A percentile compares a stretch with the other conserved stretches of the same genome.
These are phyloP conservation scores for Zaprionus obscuricornis DNA, from an alignment of 2,888 invertebrate species.

Conservation along the genomic window DNA sequence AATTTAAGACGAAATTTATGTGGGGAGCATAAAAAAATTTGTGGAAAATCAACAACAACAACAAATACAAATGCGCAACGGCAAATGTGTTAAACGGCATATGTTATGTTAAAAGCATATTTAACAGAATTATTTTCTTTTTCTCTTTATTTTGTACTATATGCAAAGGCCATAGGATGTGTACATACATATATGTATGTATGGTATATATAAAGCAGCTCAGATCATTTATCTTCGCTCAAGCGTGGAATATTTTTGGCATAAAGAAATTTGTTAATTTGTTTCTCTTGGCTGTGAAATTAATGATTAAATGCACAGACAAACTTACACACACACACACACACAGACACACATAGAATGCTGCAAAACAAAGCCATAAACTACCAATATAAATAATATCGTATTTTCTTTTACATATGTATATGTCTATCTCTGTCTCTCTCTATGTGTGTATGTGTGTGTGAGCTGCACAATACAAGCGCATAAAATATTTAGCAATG, in stretches of 20 bases:
- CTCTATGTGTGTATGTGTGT: constrained; percentile 39
- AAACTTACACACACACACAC: constrained; percentile 1
- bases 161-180: background rate
- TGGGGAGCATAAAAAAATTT: constrained; percentile 28
- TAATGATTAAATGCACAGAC: constrained; percentile 52
- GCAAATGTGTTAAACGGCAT: constrained; percentile 81
- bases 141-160: constrained; percentile 10
- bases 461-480: constrained; percentile 61
- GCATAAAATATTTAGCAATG: constrained; percentile 82
- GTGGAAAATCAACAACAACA: constrained; percentile 15
- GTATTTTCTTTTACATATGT: constrained; percentile 12
- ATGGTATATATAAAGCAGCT: constrained; percentile 20
- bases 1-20: constrained; percentile 79
- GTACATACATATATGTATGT: too few species aligned
- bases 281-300: constrained; percentile 56
- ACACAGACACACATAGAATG: constrained; percentile 7
- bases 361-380: constrained; percentile 60
- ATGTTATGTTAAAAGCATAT: constrained; percentile 69
- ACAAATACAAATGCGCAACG: constrained; percentile 34
- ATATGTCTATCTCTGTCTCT: constrained; percentile 16
- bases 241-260: constrained; percentile 74
- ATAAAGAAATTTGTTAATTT: constrained; percentile 72
- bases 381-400: constrained; percentile 59
- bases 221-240: constrained; percentile 76
- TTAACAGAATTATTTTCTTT: constrained; percentile 61